Conservation (phyloP, 2,888 invertebrate genomes). For the Andrena bicolor region DNA sequence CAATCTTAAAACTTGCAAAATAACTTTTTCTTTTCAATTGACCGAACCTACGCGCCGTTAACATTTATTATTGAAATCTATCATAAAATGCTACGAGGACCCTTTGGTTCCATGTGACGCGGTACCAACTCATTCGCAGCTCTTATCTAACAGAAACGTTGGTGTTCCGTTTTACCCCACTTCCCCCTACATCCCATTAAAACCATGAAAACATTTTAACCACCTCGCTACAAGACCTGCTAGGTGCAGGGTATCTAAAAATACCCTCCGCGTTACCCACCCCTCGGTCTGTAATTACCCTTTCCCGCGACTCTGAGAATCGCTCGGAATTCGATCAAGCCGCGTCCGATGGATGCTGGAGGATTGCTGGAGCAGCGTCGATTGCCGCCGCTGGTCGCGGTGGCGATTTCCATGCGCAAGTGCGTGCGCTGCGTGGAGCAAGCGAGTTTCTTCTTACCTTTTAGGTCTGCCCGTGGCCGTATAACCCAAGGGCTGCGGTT, state of each 20-base stretch:
- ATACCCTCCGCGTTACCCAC: background rate
- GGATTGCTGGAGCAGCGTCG: slow-evolving; percentile 21
- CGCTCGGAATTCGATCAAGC: slow-evolving; percentile 44
- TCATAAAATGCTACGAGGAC: too few relatives aligned
- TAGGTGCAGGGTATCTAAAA: background rate
- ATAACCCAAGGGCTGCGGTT: slow-evolving; percentile 75
- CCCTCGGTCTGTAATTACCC: slow-evolving; percentile 16
- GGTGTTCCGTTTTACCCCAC: too few relatives aligned
- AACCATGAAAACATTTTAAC: background rate
- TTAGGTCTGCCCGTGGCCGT: slow-evolving; percentile 54
- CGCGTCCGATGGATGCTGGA: background rate
- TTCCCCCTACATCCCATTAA: background rate
- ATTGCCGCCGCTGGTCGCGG: slow-evolving; percentile 59
- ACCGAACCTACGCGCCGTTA: too few relatives aligned
- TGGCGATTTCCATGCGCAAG: slow-evolving; percentile 65
- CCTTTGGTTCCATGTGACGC: too few relatives aligned
- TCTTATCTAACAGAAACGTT: too few relatives aligned
- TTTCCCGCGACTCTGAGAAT: slow-evolving; percentile 24
- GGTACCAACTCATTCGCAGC: too few relatives aligned
- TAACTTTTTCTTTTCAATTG: too few relatives aligned
- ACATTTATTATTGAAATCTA: too few relatives aligned
- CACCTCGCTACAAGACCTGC: too few relatives aligned
- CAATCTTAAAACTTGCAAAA: too few relatives aligned
- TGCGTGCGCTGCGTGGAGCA: slow-evolving; percentile 42
- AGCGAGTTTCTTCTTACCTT: slow-evolving; percentile 66